phyloP scores from a whole-genome alignment of 2,888 invertebrate species.

The Drosophila helvetica region DNA sequence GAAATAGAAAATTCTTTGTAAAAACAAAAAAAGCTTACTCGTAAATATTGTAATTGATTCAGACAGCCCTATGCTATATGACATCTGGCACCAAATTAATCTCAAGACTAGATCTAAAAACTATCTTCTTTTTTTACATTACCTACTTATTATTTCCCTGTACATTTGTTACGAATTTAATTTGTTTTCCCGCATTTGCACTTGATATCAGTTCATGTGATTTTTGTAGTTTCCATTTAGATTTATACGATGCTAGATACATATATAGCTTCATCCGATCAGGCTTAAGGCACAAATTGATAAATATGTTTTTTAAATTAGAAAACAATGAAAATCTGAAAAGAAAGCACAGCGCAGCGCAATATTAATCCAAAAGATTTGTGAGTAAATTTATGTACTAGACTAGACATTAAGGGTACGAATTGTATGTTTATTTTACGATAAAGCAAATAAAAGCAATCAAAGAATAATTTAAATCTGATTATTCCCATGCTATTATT shows the following conservation, averaged over 20 bases:
- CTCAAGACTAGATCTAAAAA: constrained; percentile 2
- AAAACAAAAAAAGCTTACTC: constrained; percentile 39
- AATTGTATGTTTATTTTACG: constrained; percentile 77
- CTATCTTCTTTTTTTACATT: constrained; percentile 38
- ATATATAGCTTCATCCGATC: constrained; percentile 37
- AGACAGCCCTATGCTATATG: constrained; percentile 4
- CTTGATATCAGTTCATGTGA: constrained; percentile 39
- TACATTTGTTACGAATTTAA: constrained; percentile 70
- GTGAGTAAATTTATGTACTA: constrained; percentile 72
- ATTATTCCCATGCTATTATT: no score
- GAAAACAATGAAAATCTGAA: constrained; percentile 31
- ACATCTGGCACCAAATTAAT: no score
- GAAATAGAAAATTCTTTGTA: constrained; percentile 35
- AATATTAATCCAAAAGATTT: constrained; percentile 73
- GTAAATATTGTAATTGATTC: constrained; percentile 43
- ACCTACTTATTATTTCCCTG: constrained; percentile 35
- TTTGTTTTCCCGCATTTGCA: constrained; percentile 24
- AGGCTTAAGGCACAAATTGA: constrained; percentile 38
- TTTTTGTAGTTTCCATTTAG: constrained; percentile 53
- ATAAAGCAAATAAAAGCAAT: constrained; percentile 69
- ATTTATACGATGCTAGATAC: constrained; percentile 28
- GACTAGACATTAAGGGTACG: constrained; percentile 64
- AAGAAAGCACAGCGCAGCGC: constrained; percentile 53
- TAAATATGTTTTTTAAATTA: constrained; percentile 35
- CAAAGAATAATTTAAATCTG: constrained; percentile 38